Percentiles rank a stretch among this genome's conserved stretches.
Conservation (phyloP, 2,888 invertebrate species). For the Sinodicranocentrus sp. region DNA sequence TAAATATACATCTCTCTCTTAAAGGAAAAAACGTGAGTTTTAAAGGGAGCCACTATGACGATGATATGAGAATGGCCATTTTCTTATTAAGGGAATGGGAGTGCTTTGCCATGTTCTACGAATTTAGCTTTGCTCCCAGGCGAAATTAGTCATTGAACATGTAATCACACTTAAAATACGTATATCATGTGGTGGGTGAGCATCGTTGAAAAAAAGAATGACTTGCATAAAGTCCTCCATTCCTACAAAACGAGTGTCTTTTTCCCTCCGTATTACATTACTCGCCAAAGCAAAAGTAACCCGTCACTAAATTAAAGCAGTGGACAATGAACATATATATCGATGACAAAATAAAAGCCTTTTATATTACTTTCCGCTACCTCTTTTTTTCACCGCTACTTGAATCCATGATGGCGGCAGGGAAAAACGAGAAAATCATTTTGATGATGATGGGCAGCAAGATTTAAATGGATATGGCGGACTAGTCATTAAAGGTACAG, state of each 20-base stretch:
- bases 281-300: neutral
- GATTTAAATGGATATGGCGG: no score
- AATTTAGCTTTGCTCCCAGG: conserved; percentile 43
- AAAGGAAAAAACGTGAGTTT: no score
- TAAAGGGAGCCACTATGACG: no score
- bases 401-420: no score
- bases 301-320: neutral
- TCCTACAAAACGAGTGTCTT: no score
- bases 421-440: no score
- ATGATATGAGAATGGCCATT: neutral
- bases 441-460: no score
- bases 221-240: conserved; percentile 37
- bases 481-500: neutral
- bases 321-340: conserved; percentile 38
- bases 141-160: conserved; percentile 55
- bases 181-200: no score
- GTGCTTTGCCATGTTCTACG: conserved; percentile 37
- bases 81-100: conserved; percentile 44
- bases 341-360: conserved; percentile 40
- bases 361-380: conserved; percentile 19
- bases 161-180: conserved; percentile 46
- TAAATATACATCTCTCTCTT: conserved; percentile 3
- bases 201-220: conserved; percentile 18
- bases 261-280: no score
- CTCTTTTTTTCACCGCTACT: neutral